Conservation (phyloP, 2,888 invertebrate species). For the Lapara coniferarum region DNA sequence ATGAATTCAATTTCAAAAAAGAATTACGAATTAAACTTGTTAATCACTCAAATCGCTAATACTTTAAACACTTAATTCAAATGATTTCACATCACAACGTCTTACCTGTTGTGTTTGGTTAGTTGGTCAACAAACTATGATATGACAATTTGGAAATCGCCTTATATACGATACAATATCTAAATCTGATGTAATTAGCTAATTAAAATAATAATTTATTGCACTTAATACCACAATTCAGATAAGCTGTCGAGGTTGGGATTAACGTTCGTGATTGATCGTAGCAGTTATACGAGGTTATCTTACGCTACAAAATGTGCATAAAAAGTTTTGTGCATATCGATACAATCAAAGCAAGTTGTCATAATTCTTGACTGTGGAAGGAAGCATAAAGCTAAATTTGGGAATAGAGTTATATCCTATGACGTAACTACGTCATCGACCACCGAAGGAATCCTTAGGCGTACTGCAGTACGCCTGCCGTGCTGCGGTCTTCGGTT, state of each 20-base stretch:
- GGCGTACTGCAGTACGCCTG: too few relatives aligned
- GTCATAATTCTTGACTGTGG: too few relatives aligned
- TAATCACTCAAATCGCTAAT: not conserved
- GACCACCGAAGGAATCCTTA: too few relatives aligned
- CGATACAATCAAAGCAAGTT: too few relatives aligned
- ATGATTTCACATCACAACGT: not conserved
- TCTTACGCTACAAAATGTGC: not conserved
- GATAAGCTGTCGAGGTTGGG: constrained; percentile 29
- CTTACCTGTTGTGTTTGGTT: constrained; percentile 42
- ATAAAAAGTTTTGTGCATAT: not conserved
- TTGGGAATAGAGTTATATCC: too few relatives aligned
- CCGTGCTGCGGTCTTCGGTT: too few relatives aligned
- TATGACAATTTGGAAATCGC: constrained; percentile 20
- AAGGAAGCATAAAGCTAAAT: too few relatives aligned
- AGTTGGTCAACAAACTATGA: constrained; percentile 41
- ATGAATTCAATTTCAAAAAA: not conserved
- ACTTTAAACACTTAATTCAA: not conserved
- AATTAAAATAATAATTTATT: constrained; percentile 40
- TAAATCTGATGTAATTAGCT: constrained; percentile 29
- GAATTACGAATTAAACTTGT: not conserved
- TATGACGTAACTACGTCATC: too few relatives aligned
- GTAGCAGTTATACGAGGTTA: not conserved
- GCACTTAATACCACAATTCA: constrained; percentile 36
- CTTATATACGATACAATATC: constrained; percentile 43
- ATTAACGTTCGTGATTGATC: constrained; percentile 39